Evolutionary conservation across 2,113 vertebrate genomes (phyloP), one percentile per base, ranked within the genome.

Genomic region (Semicossyphus pulcher): DNA sequence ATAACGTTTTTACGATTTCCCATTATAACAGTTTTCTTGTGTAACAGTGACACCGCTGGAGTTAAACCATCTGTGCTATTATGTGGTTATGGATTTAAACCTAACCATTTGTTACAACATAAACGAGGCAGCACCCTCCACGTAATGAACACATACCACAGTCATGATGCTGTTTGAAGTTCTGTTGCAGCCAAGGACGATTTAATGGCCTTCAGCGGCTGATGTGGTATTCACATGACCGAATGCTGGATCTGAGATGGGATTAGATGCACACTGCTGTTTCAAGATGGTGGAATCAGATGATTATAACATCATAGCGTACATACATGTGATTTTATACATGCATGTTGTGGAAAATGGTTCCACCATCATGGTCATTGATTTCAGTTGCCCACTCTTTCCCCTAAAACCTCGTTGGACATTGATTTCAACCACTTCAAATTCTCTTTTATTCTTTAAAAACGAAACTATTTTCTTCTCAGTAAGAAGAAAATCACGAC

Each of bases 41-140:
- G 15, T 8, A 54, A 67, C 34, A 54, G 29, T 67, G 25, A 64
- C 20, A 32, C 10, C 74, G 34, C 29, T 60, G 42, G 15, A 73
- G 51, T 79, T 56, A 63, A 75, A 73, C 53, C 28, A 59, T 68
- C 37, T 56, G 56, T 65, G 44, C 52, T 32, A 64, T 59, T 47
- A 41, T 44, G 65, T 60, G 78, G 75, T 86, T 28, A 59, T 11
- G 26, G 63, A 52, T 56, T 37, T 48, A 78, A 18, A 48, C 10
- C 34, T 2, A 29, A 72, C 47, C 63, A 44, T 71, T 83, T 73
- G 60, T 81, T 62, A 51, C 47, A 34, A 78, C 44, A 54, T 80
- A 73, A 83, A 79, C 8, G 4, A 71, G 56, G 72, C 58, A 37
- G 59, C 25, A 41, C 48, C 23, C 16, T 78, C 68, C 79, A 72